Conservation (phyloP, 2,113 vertebrate genomes). For the Isurus oxyrinchus region DNA sequence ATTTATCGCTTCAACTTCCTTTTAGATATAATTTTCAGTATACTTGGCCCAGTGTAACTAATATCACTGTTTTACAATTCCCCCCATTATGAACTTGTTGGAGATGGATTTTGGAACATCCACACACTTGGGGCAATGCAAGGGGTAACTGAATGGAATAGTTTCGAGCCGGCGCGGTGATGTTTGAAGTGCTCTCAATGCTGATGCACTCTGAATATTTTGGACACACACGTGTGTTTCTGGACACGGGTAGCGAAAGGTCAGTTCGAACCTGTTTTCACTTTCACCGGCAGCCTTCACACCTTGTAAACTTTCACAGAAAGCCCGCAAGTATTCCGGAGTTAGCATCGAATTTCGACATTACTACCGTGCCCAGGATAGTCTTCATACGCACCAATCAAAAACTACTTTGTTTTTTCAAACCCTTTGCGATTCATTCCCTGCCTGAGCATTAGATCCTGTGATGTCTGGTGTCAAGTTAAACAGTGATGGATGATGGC, state of each 20-base stretch:
- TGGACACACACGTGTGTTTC: background rate
- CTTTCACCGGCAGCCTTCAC: background rate
- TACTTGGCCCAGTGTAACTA: background rate
- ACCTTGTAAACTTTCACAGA: slow-evolving; percentile 21
- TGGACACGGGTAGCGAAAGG: background rate
- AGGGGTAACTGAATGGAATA: background rate
- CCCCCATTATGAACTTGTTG: background rate
- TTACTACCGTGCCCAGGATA: background rate
- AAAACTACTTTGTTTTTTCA: background rate
- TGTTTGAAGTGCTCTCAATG: background rate
- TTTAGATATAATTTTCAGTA: background rate
- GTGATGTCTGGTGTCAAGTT: slow-evolving; percentile 74
- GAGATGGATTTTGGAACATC: background rate
- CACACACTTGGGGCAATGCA: background rate
- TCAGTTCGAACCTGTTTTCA: background rate
- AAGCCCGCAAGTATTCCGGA: background rate
- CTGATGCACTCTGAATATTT: background rate
- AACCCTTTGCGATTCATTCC: slow-evolving; percentile 38
- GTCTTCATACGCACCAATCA: slow-evolving; percentile 13
- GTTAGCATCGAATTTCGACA: background rate
- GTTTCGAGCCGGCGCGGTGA: background rate
- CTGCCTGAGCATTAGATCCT: slow-evolving; percentile 54
- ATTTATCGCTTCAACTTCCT: background rate
- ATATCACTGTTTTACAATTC: background rate
- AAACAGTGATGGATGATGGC: slow-evolving; percentile 76